Evolutionary conservation across 2,888 invertebrate species (phyloP).

Genomic region (Prosapia bicincta): DNA sequence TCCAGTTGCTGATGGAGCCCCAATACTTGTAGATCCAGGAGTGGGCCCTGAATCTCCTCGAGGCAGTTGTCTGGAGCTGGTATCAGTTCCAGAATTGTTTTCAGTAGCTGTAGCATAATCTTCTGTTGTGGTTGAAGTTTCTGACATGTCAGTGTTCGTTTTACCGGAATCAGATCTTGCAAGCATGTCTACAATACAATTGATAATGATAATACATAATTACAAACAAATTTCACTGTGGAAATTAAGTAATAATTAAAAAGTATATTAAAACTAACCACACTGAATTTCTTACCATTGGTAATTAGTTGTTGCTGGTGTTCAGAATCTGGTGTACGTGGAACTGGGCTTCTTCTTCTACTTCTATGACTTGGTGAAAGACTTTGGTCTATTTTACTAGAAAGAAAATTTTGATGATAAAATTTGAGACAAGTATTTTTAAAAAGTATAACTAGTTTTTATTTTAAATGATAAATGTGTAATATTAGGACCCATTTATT

Average conservation of each 20-base stretch:
- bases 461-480: no score
- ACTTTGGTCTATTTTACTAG: slow-evolving; percentile 34
- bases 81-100: slow-evolving; percentile 42
- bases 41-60: slow-evolving; percentile 31
- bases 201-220: not conserved
- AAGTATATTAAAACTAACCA: no score
- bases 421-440: no score
- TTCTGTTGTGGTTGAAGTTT: slow-evolving; percentile 81
- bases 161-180: slow-evolving; percentile 38
- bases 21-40: slow-evolving; percentile 35
- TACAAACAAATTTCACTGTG: no score
- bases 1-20: slow-evolving; percentile 52
- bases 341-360: slow-evolving; percentile 34
- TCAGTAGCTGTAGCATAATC: slow-evolving; percentile 80
- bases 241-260: no score
- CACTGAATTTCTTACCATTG: not conserved
- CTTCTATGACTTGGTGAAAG: slow-evolving; percentile 32
- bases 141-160: slow-evolving; percentile 64
- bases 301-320: slow-evolving; percentile 25
- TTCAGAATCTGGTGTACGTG: slow-evolving; percentile 35
- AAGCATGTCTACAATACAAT: slow-evolving; percentile 33
- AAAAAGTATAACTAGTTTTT: no score
- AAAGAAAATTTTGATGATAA: slow-evolving; percentile 10
- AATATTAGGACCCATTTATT: no score
- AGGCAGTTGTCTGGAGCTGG: slow-evolving; percentile 35